These are phyloP conservation scores for Chrysomallon squamiferum DNA, from an alignment of 1,140 invertebrate genomes.

Conservation along the genomic window DNA sequence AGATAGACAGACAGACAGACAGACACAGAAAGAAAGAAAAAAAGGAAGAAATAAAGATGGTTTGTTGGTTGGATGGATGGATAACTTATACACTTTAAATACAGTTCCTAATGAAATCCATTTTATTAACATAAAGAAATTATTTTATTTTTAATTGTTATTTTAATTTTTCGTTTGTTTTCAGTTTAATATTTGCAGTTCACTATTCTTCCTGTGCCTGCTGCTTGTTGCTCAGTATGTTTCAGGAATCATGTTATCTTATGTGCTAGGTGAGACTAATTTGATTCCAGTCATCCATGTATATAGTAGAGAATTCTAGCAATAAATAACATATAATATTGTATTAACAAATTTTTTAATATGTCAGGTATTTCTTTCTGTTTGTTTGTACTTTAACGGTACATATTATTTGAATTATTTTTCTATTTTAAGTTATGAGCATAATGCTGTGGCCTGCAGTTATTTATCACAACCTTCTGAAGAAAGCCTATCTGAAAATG, in stretches of 20 bases:
- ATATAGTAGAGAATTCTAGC: neutral
- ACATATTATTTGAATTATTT: neutral
- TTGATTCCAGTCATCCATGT: neutral
- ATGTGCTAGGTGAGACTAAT: conserved; percentile 50
- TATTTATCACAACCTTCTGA: conserved; percentile 49
- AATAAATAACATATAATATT: too few relatives aligned
- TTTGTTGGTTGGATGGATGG: too few relatives aligned
- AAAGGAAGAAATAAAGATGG: too few relatives aligned
- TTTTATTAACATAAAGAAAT: too few relatives aligned
- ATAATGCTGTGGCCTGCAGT: conserved; percentile 51
- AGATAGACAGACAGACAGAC: too few relatives aligned
- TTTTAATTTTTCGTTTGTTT: too few relatives aligned
- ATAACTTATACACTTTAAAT: too few relatives aligned
- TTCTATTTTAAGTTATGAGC: conserved; percentile 42
- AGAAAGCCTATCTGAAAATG: conserved; percentile 38
- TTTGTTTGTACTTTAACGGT: neutral
- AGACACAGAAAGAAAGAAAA: too few relatives aligned
- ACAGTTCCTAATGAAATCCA: too few relatives aligned
- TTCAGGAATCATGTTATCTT: conserved; percentile 53
- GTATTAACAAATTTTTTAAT: neutral
- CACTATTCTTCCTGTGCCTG: conserved; percentile 32
- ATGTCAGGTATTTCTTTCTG: conserved; percentile 1
- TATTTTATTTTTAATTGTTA: too few relatives aligned
- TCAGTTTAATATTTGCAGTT: conserved; percentile 56
- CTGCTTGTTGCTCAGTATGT: conserved; percentile 53